Conservation (phyloP, 2,797 vertebrate species). For the Momotus momota region DNA sequence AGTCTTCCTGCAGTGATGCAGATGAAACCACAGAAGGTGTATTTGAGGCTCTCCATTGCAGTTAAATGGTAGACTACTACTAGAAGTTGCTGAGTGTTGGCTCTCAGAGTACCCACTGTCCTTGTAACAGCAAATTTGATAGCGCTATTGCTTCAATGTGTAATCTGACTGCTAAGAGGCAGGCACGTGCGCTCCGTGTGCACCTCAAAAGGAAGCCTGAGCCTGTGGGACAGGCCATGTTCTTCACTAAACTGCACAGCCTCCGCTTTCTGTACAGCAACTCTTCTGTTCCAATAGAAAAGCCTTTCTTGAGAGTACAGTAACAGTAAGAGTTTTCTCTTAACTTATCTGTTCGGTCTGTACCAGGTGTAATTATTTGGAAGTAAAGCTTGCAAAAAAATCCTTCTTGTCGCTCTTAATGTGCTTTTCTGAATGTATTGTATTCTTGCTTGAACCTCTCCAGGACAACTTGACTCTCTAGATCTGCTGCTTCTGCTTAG, state of each 20-base stretch:
- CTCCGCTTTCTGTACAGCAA: not conserved
- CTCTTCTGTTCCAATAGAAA: not conserved
- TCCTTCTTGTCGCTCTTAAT: not conserved
- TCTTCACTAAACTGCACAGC: not conserved
- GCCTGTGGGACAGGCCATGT: not conserved
- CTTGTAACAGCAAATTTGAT: not conserved
- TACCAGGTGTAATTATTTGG: slow-evolving; percentile 39
- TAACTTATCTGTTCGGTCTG: not conserved
- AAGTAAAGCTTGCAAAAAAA: slow-evolving; percentile 65
- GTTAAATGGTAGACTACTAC: not conserved
- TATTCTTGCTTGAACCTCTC: not conserved
- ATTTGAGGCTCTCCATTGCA: not conserved
- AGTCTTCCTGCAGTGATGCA: not conserved
- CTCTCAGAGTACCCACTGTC: not conserved
- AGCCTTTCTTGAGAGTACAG: not conserved
- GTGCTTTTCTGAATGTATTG: not conserved
- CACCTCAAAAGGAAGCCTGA: not conserved
- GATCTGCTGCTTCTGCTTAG: not conserved
- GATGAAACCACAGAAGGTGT: not conserved
- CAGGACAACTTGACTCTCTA: not conserved
- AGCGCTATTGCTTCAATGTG: not conserved
- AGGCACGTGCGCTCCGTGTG: fast-evolving
- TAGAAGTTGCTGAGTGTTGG: not conserved
- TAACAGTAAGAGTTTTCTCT: not conserved
- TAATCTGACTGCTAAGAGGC: not conserved